Conservation (phyloP, 2,113 vertebrate species). For the Rhinichthys klamathensis region DNA sequence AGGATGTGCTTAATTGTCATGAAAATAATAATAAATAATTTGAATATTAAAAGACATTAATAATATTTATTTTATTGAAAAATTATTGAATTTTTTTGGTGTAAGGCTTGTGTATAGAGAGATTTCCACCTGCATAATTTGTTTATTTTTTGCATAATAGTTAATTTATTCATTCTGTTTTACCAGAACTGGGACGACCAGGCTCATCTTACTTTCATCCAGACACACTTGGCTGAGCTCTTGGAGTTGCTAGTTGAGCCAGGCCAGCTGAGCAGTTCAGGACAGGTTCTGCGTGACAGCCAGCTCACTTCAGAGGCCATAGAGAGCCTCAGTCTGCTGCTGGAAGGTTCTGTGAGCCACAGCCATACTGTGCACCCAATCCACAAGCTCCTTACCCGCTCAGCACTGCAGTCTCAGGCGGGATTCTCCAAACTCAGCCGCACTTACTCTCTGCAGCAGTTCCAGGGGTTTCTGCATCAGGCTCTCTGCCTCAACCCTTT, state of each 20-base stretch:
- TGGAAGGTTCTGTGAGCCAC: conserved; percentile 82
- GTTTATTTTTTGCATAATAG: neutral
- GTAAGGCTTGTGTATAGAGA: neutral
- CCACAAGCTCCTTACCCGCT: conserved; percentile 83
- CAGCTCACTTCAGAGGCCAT: conserved; percentile 82
- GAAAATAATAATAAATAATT: neutral
- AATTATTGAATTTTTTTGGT: neutral
- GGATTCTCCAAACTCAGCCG: conserved; percentile 80
- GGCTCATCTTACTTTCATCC: conserved; percentile 86
- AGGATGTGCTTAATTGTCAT: neutral
- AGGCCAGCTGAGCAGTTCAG: conserved; percentile 81
- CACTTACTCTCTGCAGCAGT: conserved; percentile 80
- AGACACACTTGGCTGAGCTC: conserved; percentile 83
- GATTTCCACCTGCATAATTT: too few relatives aligned
- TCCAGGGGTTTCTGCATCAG: conserved; percentile 84
- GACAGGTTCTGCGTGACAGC: conserved; percentile 74
- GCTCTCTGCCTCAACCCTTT: conserved; percentile 84
- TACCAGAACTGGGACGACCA: conserved; percentile 93
- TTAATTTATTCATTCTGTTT: neutral
- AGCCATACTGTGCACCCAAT: conserved; percentile 75
- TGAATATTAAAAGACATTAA: neutral
- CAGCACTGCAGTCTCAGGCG: conserved; percentile 74
- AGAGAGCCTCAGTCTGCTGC: conserved; percentile 83
- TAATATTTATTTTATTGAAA: neutral
- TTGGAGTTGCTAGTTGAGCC: conserved; percentile 90